Percentiles rank a stretch among this genome's conserved stretches.
Conservation (phyloP, 2,888 invertebrate species). For the Agrochola litura region DNA sequence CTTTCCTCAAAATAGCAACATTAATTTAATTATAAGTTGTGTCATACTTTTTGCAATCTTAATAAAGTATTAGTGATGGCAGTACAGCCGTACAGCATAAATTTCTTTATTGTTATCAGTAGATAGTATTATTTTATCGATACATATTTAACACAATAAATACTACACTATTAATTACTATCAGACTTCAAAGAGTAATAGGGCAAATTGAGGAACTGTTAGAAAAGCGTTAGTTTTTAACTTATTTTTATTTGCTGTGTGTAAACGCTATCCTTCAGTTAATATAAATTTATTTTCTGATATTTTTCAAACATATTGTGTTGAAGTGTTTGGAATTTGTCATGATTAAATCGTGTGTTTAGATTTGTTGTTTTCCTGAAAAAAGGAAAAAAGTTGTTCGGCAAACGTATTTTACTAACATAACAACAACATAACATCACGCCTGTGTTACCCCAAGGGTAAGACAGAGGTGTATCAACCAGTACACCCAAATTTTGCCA, state of each 20-base stretch:
- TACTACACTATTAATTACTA: conserved; percentile 62
- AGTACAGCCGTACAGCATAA: fast-evolving
- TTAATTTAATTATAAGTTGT: background rate
- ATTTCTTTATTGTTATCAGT: background rate
- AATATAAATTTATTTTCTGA: conserved; percentile 38
- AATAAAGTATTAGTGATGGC: background rate
- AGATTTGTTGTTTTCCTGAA: background rate
- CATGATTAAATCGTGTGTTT: background rate
- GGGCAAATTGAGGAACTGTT: conserved; percentile 53
- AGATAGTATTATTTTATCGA: conserved; percentile 39
- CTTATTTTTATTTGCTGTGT: conserved; percentile 47
- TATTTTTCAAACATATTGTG: conserved; percentile 19
- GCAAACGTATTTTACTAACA: background rate
- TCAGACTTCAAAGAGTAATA: conserved; percentile 66
- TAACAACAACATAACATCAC: too few species aligned
- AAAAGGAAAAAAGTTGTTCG: background rate
- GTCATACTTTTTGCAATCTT: background rate
- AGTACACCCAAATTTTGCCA: too few species aligned
- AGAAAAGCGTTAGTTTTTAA: conserved; percentile 25
- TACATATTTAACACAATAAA: conserved; percentile 15
- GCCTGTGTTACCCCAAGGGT: too few species aligned
- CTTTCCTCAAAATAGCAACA: background rate
- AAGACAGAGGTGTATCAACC: too few species aligned
- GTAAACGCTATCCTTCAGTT: conserved; percentile 19
- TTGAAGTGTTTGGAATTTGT: background rate